These are phyloP conservation scores for Poecile montanus DNA, from an alignment of 2,797 vertebrate genomes.

Conservation along the genomic window DNA sequence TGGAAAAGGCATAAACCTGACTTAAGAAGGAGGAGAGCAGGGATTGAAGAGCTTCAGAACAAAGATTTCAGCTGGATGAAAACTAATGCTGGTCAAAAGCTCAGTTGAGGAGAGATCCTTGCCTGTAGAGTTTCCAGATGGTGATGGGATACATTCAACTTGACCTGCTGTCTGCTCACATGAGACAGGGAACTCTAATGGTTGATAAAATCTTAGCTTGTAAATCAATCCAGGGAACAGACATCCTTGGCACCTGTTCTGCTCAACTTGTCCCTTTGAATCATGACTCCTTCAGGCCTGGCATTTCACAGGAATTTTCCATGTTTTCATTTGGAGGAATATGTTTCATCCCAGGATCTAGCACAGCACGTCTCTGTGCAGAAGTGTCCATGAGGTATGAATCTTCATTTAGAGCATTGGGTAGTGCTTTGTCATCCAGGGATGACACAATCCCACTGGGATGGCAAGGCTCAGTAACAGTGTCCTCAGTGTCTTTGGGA, in stretches of 20 bases:
- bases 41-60: constrained; percentile 43
- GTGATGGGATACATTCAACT: not conserved
- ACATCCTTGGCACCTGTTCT: constrained; percentile 43
- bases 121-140: constrained; percentile 56
- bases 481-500: not conserved
- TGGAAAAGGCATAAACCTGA: constrained; percentile 35
- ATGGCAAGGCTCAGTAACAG: not conserved
- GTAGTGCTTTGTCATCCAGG: not conserved
- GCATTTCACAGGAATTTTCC: constrained; percentile 44
- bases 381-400: not conserved
- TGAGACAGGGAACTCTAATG: not conserved
- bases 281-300: constrained; percentile 25
- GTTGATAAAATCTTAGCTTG: constrained; percentile 30
- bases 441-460: not conserved
- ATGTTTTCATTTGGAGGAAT: constrained; percentile 22
- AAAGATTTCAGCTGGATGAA: constrained; percentile 54
- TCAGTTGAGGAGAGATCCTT: not conserved
- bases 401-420: not conserved
- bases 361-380: not conserved
- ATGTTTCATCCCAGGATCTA: constrained; percentile 8
- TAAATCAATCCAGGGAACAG: constrained; percentile 38
- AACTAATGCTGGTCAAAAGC: constrained; percentile 42
- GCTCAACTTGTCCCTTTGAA: constrained; percentile 48
- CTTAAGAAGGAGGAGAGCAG: not conserved
- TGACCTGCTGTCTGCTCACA: not conserved